Conservation (phyloP, 2,888 invertebrate genomes). For the Globia sparganii region DNA sequence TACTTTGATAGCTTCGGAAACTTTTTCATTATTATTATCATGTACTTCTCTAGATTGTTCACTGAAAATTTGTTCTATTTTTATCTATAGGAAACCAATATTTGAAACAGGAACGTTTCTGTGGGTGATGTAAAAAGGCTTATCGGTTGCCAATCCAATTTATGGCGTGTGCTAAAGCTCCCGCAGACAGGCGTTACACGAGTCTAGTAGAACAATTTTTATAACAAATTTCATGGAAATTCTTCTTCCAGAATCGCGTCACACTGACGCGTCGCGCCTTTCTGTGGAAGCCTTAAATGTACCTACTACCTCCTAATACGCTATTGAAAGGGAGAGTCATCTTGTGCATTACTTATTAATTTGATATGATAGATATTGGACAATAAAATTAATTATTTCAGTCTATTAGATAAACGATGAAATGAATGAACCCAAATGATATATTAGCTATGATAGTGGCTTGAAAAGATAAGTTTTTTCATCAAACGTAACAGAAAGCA, state of each 20-base stretch:
- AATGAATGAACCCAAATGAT: slow-evolving; percentile 3
- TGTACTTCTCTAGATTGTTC: slow-evolving; percentile 26
- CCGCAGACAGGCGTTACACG: neutral
- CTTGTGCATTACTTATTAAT: neutral
- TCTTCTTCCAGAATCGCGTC: neutral
- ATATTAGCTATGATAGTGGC: neutral
- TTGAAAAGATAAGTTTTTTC: slow-evolving; percentile 4
- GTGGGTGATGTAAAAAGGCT: slow-evolving; percentile 9
- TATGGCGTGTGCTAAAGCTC: neutral
- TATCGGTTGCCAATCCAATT: slow-evolving; percentile 19
- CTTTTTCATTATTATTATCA: slow-evolving; percentile 48
- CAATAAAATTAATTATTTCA: slow-evolving; percentile 34
- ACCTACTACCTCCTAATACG: too few species aligned
- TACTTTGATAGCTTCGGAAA: slow-evolving; percentile 35
- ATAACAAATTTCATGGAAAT: neutral
- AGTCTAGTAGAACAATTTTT: neutral
- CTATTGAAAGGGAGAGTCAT: slow-evolving; percentile 6
- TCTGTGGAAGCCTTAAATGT: neutral
- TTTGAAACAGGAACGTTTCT: slow-evolving; percentile 17
- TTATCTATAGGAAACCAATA: slow-evolving; percentile 24
- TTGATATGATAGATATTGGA: slow-evolving; percentile 7
- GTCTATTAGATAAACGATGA: neutral
- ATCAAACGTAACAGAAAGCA: neutral
- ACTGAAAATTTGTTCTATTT: slow-evolving; percentile 32
- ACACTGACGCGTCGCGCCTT: too few species aligned